Base-by-base conservation (phyloP, 2,113 vertebrate species). In the Gobius niger region DNA sequence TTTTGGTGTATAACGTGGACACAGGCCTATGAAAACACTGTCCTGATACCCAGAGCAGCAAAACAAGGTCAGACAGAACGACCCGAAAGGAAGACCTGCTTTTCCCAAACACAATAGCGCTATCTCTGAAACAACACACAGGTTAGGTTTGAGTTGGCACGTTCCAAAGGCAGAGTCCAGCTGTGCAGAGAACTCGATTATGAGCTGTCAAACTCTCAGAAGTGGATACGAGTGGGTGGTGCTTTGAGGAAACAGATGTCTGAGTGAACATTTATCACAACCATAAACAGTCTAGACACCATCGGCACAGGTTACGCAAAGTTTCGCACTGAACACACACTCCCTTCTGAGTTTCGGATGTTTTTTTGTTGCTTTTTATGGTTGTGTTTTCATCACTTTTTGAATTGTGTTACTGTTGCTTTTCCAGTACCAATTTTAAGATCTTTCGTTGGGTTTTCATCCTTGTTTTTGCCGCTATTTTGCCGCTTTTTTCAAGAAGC, bases 11-110 rank as follows among this genome's bases (percentile, higher is more conserved):
- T 2, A 16, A 0, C 41, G 13, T 75, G 75, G 65, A 72, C 4
- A 11, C 40, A 4, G 41, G 68, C 78, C 73, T 53, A 54, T 73
- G 14, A 63, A 74, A 76, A 75, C 49, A 78, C 18, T 19, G 57
- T 14, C 7, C 47, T 52, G 80, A 81, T 70, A 74, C 57, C 24
- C 44, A 41, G 9, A 68, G 14, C 56, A 70, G 64, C 73, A 51
- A 9, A 65, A 76, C 57, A 66, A 47, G 15, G 51, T 52, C 16
- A 51, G 44, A 19, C 40, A 64, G 5, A 2, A n/a, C 19, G 73
- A 72, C 80, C 69, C 62, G 49, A 19, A 12, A 47, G 73, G 41
- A 62, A 64, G 47, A 61, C 52, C 44, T 57, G n/a, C 51, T 73
- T 46, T 65, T 73, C 61, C 51, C 59, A n/a, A 72, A 74, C 54